phyloP scores from a whole-genome alignment of 2,113 vertebrate species.

The Hippoglossus stenolepis region DNA sequence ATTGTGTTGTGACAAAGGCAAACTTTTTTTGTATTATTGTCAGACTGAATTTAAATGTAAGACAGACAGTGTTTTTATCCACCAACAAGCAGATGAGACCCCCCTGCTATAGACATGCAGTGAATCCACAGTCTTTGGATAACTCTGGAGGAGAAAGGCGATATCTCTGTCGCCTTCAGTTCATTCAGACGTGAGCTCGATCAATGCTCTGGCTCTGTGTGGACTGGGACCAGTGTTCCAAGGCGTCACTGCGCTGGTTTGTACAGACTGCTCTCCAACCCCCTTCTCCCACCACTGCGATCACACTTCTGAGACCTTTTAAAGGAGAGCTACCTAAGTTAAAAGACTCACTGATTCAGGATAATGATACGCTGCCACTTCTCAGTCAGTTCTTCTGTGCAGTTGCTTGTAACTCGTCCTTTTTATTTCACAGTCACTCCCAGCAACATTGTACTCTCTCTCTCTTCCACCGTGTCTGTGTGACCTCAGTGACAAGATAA shows the following conservation, averaged over 20 bases:
- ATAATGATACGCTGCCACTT: slow-evolving; percentile 1
- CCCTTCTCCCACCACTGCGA: slow-evolving; percentile 20
- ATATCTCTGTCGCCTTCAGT: slow-evolving; percentile 74
- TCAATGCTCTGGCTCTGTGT: slow-evolving; percentile 84
- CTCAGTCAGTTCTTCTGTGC: not conserved
- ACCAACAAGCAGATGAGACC: not conserved
- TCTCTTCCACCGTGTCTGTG: slow-evolving; percentile 11
- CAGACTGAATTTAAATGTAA: too few relatives aligned
- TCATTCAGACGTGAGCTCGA: slow-evolving; percentile 78
- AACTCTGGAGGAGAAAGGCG: slow-evolving; percentile 67
- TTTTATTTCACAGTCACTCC: slow-evolving; percentile 13
- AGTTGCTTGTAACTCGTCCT: not conserved
- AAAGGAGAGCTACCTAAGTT: slow-evolving; percentile 28
- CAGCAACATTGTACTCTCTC: not conserved
- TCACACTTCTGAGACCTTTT: slow-evolving; percentile 56
- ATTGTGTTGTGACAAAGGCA: not conserved
- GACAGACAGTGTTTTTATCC: too few relatives aligned
- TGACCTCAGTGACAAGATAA: slow-evolving; percentile 59
- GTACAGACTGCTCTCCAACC: slow-evolving; percentile 68
- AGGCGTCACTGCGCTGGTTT: slow-evolving; percentile 81
- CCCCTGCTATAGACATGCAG: slow-evolving; percentile 29
- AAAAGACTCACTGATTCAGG: slow-evolving; percentile 42
- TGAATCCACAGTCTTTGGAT: slow-evolving; percentile 52
- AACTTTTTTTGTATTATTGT: too few relatives aligned
- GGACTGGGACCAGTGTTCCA: slow-evolving; percentile 73